phyloP scores from a whole-genome alignment of 2,888 invertebrate species.

The Caenorhabditis sp. region DNA sequence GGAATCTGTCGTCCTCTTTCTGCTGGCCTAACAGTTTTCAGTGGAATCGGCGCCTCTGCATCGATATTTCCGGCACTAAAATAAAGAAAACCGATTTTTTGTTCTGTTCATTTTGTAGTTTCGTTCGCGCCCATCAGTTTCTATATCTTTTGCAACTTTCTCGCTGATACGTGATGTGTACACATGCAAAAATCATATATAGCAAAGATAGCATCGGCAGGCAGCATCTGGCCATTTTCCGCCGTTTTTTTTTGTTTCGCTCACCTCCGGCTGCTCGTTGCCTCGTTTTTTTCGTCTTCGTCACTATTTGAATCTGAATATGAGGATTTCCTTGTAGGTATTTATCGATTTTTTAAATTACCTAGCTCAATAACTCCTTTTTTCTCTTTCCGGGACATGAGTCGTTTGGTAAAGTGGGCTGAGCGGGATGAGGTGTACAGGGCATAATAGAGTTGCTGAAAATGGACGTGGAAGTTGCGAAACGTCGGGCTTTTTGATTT shows the following conservation, averaged over 20 bases:
- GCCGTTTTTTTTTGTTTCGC: neutral
- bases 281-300: slow-evolving; percentile 57
- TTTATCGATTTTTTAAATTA: neutral
- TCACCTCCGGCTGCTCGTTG: slow-evolving; percentile 40
- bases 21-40: slow-evolving; percentile 22
- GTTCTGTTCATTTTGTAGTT: slow-evolving; percentile 8
- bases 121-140: slow-evolving; percentile 9
- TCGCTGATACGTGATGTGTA: slow-evolving; percentile 11
- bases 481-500: too few species aligned
- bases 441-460: slow-evolving; percentile 64
- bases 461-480: too few species aligned
- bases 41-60: slow-evolving; percentile 45
- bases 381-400: slow-evolving; percentile 57
- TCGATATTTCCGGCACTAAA: slow-evolving; percentile 30
- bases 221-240: slow-evolving; percentile 2
- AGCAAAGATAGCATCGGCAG: too few species aligned
- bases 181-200: slow-evolving; percentile 9
- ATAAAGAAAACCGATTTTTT: neutral
- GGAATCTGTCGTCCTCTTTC: slow-evolving; percentile 32
- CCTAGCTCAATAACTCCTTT: slow-evolving; percentile 62
- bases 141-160: slow-evolving; percentile 4
- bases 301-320: slow-evolving; percentile 60
- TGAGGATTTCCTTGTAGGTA: neutral
- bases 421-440: slow-evolving; percentile 56
- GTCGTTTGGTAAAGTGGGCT: slow-evolving; percentile 58